Percentiles rank a stretch among this genome's conserved stretches.
Conservation (phyloP, 2,888 invertebrate species). For the Capitulum mitella region DNA sequence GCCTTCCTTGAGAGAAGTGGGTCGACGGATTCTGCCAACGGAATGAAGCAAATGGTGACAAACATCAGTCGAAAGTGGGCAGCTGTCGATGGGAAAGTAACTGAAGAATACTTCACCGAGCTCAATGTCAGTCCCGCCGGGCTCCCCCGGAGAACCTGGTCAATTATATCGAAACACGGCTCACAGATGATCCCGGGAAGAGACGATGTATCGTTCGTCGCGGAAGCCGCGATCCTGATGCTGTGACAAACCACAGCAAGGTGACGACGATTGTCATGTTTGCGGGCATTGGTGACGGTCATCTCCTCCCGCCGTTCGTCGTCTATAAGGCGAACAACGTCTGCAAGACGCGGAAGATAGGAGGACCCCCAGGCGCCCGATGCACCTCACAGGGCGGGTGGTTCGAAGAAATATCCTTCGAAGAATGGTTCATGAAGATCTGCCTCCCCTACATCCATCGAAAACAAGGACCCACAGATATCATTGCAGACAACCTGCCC, state of each 20-base stretch:
- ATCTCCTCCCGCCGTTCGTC: not conserved
- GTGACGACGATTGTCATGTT: not conserved
- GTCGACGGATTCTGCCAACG: not conserved
- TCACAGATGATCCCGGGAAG: not conserved
- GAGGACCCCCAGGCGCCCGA: not conserved
- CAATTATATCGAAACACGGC: not conserved
- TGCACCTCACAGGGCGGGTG: not conserved
- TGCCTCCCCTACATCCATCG: not conserved
- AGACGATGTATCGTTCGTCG: not conserved
- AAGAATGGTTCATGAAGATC: not conserved
- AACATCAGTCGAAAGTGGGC: not conserved
- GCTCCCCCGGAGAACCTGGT: not conserved
- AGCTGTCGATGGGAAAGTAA: not conserved
- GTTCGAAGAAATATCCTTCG: not conserved
- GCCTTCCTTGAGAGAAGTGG: not conserved
- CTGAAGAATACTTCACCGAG: not conserved
- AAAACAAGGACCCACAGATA: not conserved
- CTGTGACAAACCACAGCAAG: not conserved
- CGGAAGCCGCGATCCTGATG: not conserved
- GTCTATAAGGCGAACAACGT: not conserved
- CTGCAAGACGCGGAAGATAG: not conserved
- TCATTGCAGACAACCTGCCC: constrained; percentile 16
- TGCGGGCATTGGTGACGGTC: not conserved
- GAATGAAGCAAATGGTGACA: not conserved
- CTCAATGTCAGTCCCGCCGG: not conserved